Percentiles rank a stretch among this genome's conserved stretches.
Evolutionary conservation across 2,797 vertebrate species (phyloP).

Genomic region (Pristis pectinata): DNA sequence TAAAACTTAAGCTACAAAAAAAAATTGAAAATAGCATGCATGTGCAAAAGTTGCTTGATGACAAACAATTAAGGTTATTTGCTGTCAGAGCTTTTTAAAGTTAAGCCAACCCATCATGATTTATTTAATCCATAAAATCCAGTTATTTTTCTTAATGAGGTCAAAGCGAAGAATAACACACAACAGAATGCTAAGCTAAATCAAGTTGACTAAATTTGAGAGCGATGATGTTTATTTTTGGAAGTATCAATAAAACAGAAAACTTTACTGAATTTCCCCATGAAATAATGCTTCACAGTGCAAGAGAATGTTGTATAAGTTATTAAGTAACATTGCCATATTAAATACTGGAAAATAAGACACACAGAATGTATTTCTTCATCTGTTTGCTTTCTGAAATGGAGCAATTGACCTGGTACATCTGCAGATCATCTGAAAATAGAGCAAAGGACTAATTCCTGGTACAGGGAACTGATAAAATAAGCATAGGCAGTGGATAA

Average conservation of each 20-base stretch:
- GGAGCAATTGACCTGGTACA: not conserved
- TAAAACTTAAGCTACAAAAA: not conserved
- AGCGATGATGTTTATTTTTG: no score
- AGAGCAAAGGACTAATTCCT: not conserved
- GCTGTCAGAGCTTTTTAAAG: not conserved
- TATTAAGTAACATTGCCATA: not conserved
- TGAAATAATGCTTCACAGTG: not conserved
- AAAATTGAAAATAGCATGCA: not conserved
- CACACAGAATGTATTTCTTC: not conserved
- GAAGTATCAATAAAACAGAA: not conserved
- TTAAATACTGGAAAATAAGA: not conserved
- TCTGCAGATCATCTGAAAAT: not conserved
- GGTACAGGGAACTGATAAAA: conserved; percentile 51
- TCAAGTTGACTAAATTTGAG: not conserved
- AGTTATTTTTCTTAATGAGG: not conserved
- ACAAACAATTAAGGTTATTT: not conserved
- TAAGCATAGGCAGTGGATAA: conserved; percentile 51
- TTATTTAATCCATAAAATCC: not conserved
- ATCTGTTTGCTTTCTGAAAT: conserved; percentile 29
- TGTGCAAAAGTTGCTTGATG: not conserved
- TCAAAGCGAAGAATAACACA: not conserved
- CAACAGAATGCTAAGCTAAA: not conserved
- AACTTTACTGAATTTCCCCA: not conserved
- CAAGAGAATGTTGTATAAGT: not conserved
- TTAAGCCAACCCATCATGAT: not conserved